Conservation (phyloP, 1,140 invertebrate genomes). For the Danaus plexippus region DNA sequence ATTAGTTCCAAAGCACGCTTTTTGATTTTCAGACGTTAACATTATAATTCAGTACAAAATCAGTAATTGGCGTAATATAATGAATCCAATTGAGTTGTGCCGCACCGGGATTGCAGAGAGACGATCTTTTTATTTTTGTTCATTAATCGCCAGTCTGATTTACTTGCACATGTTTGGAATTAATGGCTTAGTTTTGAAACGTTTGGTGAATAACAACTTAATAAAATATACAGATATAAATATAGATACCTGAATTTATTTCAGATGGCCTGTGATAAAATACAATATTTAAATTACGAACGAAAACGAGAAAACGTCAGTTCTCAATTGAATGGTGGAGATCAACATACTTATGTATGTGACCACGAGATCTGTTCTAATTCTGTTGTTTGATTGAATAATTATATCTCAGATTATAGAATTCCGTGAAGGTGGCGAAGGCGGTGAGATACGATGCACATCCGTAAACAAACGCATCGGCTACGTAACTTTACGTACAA, state of each 20-base stretch:
- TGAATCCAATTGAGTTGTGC: conserved; percentile 13
- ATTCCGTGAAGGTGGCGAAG: conserved; percentile 11
- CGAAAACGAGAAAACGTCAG: not conserved
- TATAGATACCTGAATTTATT: no score
- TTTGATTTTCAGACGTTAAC: conserved; percentile 10
- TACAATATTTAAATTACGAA: not conserved
- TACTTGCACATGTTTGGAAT: conserved; percentile 8
- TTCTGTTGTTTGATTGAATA: no score
- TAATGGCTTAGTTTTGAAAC: no score
- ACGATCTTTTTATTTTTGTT: conserved; percentile 15
- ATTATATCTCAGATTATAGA: conserved; percentile 5
- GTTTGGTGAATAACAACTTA: no score
- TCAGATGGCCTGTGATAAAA: not conserved
- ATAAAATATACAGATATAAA: no score
- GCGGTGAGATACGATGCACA: conserved; percentile 23
- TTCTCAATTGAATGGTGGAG: no score
- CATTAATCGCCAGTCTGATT: conserved; percentile 16
- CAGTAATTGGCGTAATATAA: conserved; percentile 18
- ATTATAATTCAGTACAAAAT: conserved; percentile 19
- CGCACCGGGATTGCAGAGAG: conserved; percentile 6
- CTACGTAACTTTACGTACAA: conserved; percentile 3
- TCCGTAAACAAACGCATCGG: conserved; percentile 48
- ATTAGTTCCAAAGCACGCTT: conserved; percentile 9
- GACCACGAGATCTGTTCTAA: no score
- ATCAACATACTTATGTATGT: no score